A percentile compares a stretch with the other conserved stretches of the same genome.
These are phyloP conservation scores for Blastomussa wellsi DNA, from an alignment of 92 coral and sea anemone genomes.

Conservation along the genomic window DNA sequence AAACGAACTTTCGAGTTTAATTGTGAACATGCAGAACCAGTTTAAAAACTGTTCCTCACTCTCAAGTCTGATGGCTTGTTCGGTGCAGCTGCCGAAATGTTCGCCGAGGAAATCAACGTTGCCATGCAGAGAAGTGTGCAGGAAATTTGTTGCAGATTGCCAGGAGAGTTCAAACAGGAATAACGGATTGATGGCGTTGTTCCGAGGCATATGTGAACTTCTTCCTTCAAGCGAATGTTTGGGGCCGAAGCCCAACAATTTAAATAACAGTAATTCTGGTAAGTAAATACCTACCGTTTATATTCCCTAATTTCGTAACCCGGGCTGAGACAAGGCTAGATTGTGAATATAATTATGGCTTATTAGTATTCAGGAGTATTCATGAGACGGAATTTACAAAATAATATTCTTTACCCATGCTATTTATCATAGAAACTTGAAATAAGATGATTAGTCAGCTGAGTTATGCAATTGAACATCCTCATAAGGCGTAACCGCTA, in stretches of 20 bases:
- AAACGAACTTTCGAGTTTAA: not conserved
- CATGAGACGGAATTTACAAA: not conserved
- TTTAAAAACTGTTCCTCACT: constrained; percentile 35
- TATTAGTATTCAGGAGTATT: not conserved
- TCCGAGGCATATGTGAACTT: constrained; percentile 25
- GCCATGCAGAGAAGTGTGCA: constrained; percentile 30
- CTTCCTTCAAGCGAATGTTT: not conserved
- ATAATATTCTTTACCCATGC: not conserved
- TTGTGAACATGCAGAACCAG: not conserved
- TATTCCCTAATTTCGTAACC: not conserved
- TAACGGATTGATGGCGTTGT: constrained; percentile 18
- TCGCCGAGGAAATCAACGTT: not conserved
- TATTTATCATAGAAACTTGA: not conserved
- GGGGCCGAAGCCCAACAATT: not conserved
- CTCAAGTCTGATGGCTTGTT: constrained; percentile 30
- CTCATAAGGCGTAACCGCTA: not conserved
- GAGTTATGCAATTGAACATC: not conserved
- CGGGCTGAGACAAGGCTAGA: not conserved
- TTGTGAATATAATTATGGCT: not conserved
- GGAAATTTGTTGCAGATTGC: constrained; percentile 25
- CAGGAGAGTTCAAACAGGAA: not conserved
- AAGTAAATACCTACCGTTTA: not conserved
- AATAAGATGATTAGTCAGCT: not conserved
- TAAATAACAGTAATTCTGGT: not conserved
- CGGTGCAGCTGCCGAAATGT: constrained; percentile 28